These are phyloP conservation scores for Leuctra nigra DNA, from an alignment of 2,888 invertebrate genomes.

Conservation along the genomic window DNA sequence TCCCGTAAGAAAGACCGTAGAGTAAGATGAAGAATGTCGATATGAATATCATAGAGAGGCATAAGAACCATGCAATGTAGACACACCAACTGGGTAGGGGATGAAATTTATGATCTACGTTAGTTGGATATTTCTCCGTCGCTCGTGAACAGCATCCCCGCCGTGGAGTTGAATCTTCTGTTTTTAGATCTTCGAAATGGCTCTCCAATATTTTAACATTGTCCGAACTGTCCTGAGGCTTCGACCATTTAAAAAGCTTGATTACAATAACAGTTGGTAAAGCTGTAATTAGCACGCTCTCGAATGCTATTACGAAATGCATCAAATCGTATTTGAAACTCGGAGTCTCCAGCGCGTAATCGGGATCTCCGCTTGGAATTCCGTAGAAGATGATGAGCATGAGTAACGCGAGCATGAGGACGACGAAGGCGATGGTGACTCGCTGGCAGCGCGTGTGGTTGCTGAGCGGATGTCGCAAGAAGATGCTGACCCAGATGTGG, in stretches of 20 bases:
- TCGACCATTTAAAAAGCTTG: neutral
- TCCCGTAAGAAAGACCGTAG: constrained; percentile 10
- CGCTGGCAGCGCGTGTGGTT: constrained; percentile 19
- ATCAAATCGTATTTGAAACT: neutral
- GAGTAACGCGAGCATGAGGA: constrained; percentile 15
- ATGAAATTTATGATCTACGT: neutral
- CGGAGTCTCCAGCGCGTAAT: neutral
- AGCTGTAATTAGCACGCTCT: neutral
- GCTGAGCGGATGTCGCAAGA: neutral
- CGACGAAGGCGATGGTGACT: constrained; percentile 7
- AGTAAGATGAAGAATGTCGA: constrained; percentile 2
- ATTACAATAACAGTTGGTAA: neutral
- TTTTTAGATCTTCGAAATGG: too few species aligned
- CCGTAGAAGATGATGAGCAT: constrained; percentile 19
- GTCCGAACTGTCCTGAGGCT: neutral
- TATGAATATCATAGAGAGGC: neutral
- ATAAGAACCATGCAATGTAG: constrained; percentile 14
- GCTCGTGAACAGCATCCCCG: too few species aligned
- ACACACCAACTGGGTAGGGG: neutral
- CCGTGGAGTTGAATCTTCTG: neutral
- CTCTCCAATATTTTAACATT: too few species aligned
- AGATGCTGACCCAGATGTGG: constrained; percentile 1
- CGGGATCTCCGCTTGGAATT: neutral
- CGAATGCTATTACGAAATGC: neutral
- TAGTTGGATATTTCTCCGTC: neutral